Evolutionary conservation across 2,888 invertebrate genomes (phyloP).

Genomic region (Lordiphosa fenestrarum): DNA sequence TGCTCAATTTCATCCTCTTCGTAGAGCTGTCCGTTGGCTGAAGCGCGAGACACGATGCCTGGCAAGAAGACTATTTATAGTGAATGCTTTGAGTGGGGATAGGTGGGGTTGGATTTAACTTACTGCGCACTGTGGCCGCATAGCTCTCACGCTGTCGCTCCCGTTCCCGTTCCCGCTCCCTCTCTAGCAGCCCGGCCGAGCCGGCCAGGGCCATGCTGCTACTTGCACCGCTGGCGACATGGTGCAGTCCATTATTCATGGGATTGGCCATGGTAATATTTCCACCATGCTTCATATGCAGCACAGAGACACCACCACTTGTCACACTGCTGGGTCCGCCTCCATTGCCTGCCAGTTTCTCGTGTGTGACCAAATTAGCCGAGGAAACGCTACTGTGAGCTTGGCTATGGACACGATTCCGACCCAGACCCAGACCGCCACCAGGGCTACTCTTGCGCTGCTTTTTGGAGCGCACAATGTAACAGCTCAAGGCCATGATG

Average conservation of each 20-base stretch:
- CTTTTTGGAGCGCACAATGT: slow-evolving; percentile 86
- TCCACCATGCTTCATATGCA: slow-evolving; percentile 76
- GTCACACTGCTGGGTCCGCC: slow-evolving; percentile 62
- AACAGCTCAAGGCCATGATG: slow-evolving; percentile 87
- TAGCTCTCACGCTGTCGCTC: slow-evolving; percentile 79
- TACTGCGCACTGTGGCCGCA: slow-evolving; percentile 83
- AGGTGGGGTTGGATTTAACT: slow-evolving; percentile 46
- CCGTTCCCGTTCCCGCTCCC: slow-evolving; percentile 79
- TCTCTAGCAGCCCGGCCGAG: slow-evolving; percentile 82
- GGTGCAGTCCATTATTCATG: slow-evolving; percentile 73
- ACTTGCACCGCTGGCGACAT: slow-evolving; percentile 79
- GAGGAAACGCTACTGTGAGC: slow-evolving; percentile 79
- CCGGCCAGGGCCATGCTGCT: slow-evolving; percentile 83
- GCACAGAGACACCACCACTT: slow-evolving; percentile 73
- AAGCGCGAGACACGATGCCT: slow-evolving; percentile 82
- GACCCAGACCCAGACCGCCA: slow-evolving; percentile 66
- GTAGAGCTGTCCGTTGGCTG: slow-evolving; percentile 79
- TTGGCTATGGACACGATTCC: slow-evolving; percentile 79
- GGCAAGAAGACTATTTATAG: slow-evolving; percentile 73
- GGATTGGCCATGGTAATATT: slow-evolving; percentile 78
- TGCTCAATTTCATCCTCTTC: slow-evolving; percentile 81
- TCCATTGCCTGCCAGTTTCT: slow-evolving; percentile 71
- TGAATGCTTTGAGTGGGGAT: slow-evolving; percentile 53
- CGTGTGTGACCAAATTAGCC: slow-evolving; percentile 78
- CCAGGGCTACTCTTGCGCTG: slow-evolving; percentile 68